Conservation (phyloP, 2,888 invertebrate species). For the Bibio marci region DNA sequence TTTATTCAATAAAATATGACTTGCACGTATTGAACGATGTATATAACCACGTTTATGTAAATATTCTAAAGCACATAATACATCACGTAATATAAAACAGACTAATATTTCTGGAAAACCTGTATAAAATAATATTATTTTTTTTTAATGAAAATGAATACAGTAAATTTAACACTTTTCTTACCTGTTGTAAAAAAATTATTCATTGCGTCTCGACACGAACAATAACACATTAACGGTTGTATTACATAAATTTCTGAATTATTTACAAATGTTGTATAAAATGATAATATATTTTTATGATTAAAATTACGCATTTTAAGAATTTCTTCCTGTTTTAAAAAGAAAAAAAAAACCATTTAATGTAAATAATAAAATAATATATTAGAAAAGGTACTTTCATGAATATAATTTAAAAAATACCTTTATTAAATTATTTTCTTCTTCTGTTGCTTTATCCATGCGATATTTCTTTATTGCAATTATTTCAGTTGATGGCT, state of each 20-base stretch:
- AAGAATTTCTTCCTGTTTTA: conserved; percentile 53
- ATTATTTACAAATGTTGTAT: conserved; percentile 60
- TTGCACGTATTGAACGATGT: conserved; percentile 69
- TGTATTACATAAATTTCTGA: conserved; percentile 62
- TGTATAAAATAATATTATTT: conserved; percentile 20
- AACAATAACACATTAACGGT: conserved; percentile 72
- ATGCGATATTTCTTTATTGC: conserved; percentile 61
- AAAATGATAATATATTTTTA: conserved; percentile 56
- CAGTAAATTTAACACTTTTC: conserved; percentile 7
- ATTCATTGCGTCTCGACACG: conserved; percentile 60
- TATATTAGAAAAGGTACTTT: neutral
- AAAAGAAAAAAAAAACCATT: conserved; percentile 14
- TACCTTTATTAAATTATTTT: conserved; percentile 41
- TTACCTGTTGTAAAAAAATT: conserved; percentile 43
- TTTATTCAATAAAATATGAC: conserved; percentile 64
- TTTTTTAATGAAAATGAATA: neutral
- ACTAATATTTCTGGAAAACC: conserved; percentile 73
- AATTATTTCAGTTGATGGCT: conserved; percentile 45
- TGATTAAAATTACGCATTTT: conserved; percentile 63
- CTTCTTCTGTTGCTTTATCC: conserved; percentile 49
- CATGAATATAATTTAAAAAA: no score
- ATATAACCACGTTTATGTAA: conserved; percentile 70
- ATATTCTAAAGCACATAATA: conserved; percentile 64
- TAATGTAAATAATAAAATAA: conserved; percentile 12
- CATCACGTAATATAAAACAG: conserved; percentile 59